A percentile compares a stretch with the other conserved stretches of the same genome.
Conservation (phyloP, 92 coral and sea anemone genomes). For the Porites rus region DNA sequence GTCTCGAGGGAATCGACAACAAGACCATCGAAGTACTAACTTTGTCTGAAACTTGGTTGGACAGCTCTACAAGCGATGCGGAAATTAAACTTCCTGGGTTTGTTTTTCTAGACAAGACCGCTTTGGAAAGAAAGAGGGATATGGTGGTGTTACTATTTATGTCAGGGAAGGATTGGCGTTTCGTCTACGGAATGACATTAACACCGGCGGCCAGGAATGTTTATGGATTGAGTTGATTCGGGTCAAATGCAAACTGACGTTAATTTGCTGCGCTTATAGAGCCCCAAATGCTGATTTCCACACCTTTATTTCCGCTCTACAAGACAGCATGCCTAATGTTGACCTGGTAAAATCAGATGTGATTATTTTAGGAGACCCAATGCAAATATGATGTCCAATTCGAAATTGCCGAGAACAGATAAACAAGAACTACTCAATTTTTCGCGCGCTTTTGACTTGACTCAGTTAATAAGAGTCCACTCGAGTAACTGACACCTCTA, state of each 20-base stretch:
- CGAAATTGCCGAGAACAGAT: too few species aligned
- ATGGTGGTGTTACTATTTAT: neutral
- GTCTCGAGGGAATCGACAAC: neutral
- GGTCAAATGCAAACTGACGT: constrained; percentile 37
- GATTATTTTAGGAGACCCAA: neutral
- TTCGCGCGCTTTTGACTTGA: too few species aligned
- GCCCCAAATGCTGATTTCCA: constrained; percentile 10
- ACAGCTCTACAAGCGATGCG: constrained; percentile 12
- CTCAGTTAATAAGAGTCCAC: too few species aligned
- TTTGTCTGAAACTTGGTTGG: constrained; percentile 6
- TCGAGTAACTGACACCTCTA: too few species aligned
- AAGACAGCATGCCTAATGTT: neutral
- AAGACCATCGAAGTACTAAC: constrained; percentile 14
- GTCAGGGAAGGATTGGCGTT: too few species aligned
- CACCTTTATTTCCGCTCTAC: neutral
- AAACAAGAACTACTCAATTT: too few species aligned
- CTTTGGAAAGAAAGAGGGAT: too few species aligned
- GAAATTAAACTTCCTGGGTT: neutral
- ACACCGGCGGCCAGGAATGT: constrained; percentile 39
- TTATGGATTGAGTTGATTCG: constrained; percentile 47
- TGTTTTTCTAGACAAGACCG: too few species aligned
- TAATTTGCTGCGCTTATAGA: constrained; percentile 32
- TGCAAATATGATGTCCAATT: too few species aligned
- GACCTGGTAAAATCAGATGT: neutral
- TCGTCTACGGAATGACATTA: constrained; percentile 31